A percentile compares a stretch with the other conserved stretches of the same genome.
Conservation (phyloP, 2,888 invertebrate genomes). For the Deilephila porcellus region DNA sequence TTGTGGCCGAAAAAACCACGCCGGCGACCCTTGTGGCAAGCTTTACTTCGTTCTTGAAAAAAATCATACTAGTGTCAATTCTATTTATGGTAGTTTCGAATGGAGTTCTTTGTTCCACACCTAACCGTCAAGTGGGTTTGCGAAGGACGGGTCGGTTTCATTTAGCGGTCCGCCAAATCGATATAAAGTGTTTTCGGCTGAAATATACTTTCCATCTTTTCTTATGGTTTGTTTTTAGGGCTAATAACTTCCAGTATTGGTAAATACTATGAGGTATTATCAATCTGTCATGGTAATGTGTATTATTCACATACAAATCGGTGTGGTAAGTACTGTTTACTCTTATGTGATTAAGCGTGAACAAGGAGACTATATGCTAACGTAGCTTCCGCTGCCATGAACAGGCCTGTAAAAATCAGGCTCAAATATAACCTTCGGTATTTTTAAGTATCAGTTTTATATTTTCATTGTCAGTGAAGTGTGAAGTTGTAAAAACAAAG, state of each 20-base stretch:
- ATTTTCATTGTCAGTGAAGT: no score
- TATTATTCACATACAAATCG: no score
- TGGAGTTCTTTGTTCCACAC: conserved; percentile 41
- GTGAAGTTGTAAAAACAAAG: no score
- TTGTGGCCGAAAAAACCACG: conserved; percentile 65
- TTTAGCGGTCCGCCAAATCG: conserved; percentile 42
- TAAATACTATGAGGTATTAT: neutral
- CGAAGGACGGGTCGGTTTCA: conserved; percentile 23
- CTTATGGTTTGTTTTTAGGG: neutral
- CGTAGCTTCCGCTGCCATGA: no score
- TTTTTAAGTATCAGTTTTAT: no score
- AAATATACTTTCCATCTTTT: neutral
- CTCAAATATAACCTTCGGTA: no score
- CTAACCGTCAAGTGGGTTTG: conserved; percentile 27
- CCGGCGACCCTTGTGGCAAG: conserved; percentile 54
- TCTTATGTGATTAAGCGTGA: no score
- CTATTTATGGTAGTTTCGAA: conserved; percentile 61
- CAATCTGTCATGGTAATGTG: no score
- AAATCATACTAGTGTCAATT: conserved; percentile 72
- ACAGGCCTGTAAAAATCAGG: no score
- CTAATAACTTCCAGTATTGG: neutral
- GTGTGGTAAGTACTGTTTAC: no score
- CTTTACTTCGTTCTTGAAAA: conserved; percentile 60
- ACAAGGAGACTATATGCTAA: no score
- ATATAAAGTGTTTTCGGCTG: conserved; percentile 38